Conservation (phyloP, 2,113 vertebrate species). For the Siniperca chuatsi region DNA sequence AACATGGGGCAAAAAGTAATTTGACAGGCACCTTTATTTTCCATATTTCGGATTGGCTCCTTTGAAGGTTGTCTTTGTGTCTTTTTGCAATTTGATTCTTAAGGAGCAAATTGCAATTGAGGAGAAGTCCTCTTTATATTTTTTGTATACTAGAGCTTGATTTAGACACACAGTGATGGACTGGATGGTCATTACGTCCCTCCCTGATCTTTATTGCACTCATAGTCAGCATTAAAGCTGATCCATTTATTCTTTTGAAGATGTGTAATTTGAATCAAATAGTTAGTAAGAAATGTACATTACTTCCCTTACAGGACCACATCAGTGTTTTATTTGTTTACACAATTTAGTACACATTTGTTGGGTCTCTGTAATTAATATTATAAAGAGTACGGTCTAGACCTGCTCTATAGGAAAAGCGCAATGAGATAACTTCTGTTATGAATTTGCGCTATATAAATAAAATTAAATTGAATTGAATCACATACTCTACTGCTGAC, state of each 20-base stretch:
- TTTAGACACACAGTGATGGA: background rate
- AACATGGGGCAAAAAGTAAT: conserved; percentile 68
- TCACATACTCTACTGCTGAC: background rate
- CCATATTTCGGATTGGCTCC: background rate
- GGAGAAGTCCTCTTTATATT: background rate
- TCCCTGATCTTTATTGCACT: background rate
- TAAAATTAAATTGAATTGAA: background rate
- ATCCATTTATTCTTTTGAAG: background rate
- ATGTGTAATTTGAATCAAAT: background rate
- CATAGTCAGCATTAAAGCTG: background rate
- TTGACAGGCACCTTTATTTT: conserved; percentile 60
- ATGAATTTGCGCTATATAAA: too few relatives aligned
- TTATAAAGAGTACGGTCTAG: too few relatives aligned
- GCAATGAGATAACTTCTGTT: too few relatives aligned
- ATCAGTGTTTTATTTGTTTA: background rate
- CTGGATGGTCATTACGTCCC: background rate
- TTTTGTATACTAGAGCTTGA: background rate
- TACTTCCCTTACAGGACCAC: background rate
- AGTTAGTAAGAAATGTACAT: background rate
- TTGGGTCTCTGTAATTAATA: too few relatives aligned
- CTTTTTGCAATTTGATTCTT: background rate
- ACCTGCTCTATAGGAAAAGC: too few relatives aligned
- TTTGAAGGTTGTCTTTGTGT: background rate
- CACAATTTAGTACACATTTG: background rate
- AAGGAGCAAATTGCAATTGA: conserved; percentile 8